These are phyloP conservation scores for Caiman crocodilus DNA, from an alignment of 2,797 vertebrate species.

Conservation along the genomic window DNA sequence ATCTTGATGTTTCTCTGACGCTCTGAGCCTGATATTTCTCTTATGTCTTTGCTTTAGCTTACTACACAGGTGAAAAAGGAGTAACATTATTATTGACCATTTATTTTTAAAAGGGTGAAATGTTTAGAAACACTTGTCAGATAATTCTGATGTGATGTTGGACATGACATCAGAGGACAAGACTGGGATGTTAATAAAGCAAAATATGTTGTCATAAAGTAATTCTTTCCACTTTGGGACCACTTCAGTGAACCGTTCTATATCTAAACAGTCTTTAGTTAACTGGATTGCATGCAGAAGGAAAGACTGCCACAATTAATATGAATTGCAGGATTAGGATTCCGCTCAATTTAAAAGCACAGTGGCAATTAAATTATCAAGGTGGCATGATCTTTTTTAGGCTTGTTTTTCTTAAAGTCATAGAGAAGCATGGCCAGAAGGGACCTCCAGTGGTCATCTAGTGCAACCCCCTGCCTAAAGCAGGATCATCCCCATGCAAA, in stretches of 20 bases:
- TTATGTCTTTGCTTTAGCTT: not conserved
- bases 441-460: no score
- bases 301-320: not conserved
- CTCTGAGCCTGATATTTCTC: not conserved
- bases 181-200: not conserved
- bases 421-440: no score
- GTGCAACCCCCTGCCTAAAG: no score
- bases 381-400: not conserved
- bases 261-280: not conserved
- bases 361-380: not conserved
- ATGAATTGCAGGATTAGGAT: not conserved
- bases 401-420: not conserved
- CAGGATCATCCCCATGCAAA: no score
- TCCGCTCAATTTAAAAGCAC: not conserved
- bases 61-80: not conserved
- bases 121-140: not conserved
- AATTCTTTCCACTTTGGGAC: not conserved
- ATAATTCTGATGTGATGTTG: not conserved
- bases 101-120: conserved; percentile 13
- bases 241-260: not conserved
- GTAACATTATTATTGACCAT: not conserved
- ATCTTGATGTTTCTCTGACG: conserved; percentile 5
- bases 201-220: not conserved
- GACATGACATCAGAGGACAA: not conserved
- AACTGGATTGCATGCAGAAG: not conserved